These are phyloP conservation scores for Macrostomum cliftonense DNA, from an alignment of 2,888 invertebrate genomes.

Conservation along the genomic window DNA sequence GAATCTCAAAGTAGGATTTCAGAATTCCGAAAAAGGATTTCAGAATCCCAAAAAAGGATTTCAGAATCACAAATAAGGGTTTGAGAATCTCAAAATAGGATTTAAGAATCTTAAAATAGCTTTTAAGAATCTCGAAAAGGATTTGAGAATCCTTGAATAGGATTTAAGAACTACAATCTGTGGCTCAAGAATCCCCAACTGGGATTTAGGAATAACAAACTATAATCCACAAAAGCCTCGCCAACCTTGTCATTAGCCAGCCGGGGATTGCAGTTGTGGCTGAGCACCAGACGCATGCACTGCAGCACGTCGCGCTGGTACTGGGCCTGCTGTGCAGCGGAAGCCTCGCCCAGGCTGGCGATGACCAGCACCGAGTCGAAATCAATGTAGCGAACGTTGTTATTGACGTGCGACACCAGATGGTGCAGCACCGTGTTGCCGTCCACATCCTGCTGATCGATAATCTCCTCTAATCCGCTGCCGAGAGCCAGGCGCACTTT, in stretches of 20 bases:
- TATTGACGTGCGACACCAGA: constrained; percentile 40
- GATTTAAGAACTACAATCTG: too few relatives aligned
- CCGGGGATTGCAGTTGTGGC: constrained; percentile 28
- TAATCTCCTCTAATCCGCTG: constrained; percentile 50
- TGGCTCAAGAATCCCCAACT: too few relatives aligned
- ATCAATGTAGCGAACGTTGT: constrained; percentile 47
- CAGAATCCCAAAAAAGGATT: too few relatives aligned
- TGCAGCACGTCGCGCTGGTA: constrained; percentile 25
- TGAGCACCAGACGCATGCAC: constrained; percentile 22
- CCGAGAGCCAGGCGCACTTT: constrained; percentile 52
- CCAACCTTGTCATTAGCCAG: constrained; percentile 42
- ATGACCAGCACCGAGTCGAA: constrained; percentile 47
- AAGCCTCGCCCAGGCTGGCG: constrained; percentile 42
- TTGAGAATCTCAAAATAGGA: too few relatives aligned
- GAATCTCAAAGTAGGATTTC: too few relatives aligned
- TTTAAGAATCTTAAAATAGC: too few relatives aligned
- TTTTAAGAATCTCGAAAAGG: too few relatives aligned
- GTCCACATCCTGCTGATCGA: constrained; percentile 53
- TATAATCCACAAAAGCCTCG: too few relatives aligned
- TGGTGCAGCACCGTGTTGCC: constrained; percentile 54
- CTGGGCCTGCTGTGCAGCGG: constrained; percentile 17
- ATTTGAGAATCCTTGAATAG: too few relatives aligned
- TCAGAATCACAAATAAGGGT: too few relatives aligned
- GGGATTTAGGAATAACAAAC: too few relatives aligned
- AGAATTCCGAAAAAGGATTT: too few relatives aligned